Base-by-base conservation (phyloP, 2,113 vertebrate genomes). In the Phyllopteryx taeniolatus region DNA sequence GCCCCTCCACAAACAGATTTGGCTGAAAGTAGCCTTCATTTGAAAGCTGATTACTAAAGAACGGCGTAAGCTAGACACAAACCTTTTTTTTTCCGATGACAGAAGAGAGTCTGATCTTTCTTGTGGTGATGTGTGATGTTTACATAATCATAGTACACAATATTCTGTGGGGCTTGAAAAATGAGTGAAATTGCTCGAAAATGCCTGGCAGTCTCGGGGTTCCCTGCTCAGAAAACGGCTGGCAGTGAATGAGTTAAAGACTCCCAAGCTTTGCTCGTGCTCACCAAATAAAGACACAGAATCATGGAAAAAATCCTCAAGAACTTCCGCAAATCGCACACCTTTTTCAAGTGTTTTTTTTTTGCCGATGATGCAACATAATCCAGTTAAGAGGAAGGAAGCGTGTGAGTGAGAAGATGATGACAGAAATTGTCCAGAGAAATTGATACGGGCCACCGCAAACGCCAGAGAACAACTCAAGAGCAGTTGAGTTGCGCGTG, bases 311-410 rank as follows among this genome's bases (percentile, higher is more conserved):
- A 8, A 13, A 39, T 0, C 54, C n/a, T 53, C 5, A 35, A 51
- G 27, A 31, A 51, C 51, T 73, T 66, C 44, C 39, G 20, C 20
- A 11, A 6, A 10, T 66, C 3, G 35, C 27, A 17, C 0, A 33
- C 13, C 12, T 59, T 51, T 68, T 20, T 27, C 17, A 31, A 31
- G 56, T 20, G 33, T 6, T 69, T 60, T 67, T 2, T 56, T 42
- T 4, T 39, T 56, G 35, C 57, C 3, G 15, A 65, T 81, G 70
- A 44, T 20, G 57, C 75, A 80, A 80, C 70, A 61, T 42, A 19
- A 33, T 74, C 42, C n/a, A 2, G 10, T 7, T 75, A 79, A 69
- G 76, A 86, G 85, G 85, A 86, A 86, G 86, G 78, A 87, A 87
- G 70, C 27, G 19, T 73, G 67, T 44, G 42, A 63, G n/a, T 43